A percentile compares a stretch with the other conserved stretches of the same genome.
These are phyloP conservation scores for Drosophila rhopaloa DNA, from an alignment of 1,140 invertebrate genomes.

Conservation along the genomic window DNA sequence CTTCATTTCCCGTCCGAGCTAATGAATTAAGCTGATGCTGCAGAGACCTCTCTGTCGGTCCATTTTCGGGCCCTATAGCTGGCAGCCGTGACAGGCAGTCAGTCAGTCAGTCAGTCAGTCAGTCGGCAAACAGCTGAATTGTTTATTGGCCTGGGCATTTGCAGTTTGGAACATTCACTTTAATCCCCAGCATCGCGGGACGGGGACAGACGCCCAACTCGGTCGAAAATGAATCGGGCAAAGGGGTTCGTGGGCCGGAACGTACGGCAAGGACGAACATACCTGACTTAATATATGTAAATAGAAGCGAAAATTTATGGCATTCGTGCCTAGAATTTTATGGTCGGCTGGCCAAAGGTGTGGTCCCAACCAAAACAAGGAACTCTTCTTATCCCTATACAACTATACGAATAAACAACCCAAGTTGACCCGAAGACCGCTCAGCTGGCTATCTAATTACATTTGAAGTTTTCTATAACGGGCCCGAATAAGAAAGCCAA, in stretches of 20 bases:
- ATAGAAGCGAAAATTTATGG: slow-evolving; percentile 78
- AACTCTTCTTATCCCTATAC: slow-evolving; percentile 19
- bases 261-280: background rate
- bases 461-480: slow-evolving; percentile 68
- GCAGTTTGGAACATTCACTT: slow-evolving; percentile 52
- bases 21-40: slow-evolving; percentile 75
- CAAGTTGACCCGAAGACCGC: slow-evolving; percentile 21
- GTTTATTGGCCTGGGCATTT: slow-evolving; percentile 58
- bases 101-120: slow-evolving; percentile 21
- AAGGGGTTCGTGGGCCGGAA: slow-evolving; percentile 7
- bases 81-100: slow-evolving; percentile 3
- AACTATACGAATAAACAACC: slow-evolving; percentile 45
- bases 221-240: slow-evolving; percentile 2
- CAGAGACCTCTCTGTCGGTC: slow-evolving; percentile 36
- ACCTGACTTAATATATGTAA: slow-evolving; percentile 69
- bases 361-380: slow-evolving; percentile 36
- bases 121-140: slow-evolving; percentile 53
- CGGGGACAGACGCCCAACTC: background rate
- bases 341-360: slow-evolving; percentile 61
- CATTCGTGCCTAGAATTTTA: slow-evolving; percentile 76
- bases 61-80: slow-evolving; percentile 29
- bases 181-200: slow-evolving; percentile 33
- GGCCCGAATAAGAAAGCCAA: slow-evolving; percentile 25
- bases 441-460: slow-evolving; percentile 68
- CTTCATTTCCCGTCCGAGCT: slow-evolving; percentile 39